Base-by-base conservation (phyloP, 2,888 invertebrate genomes). In the Leptopterna dolabrata region DNA sequence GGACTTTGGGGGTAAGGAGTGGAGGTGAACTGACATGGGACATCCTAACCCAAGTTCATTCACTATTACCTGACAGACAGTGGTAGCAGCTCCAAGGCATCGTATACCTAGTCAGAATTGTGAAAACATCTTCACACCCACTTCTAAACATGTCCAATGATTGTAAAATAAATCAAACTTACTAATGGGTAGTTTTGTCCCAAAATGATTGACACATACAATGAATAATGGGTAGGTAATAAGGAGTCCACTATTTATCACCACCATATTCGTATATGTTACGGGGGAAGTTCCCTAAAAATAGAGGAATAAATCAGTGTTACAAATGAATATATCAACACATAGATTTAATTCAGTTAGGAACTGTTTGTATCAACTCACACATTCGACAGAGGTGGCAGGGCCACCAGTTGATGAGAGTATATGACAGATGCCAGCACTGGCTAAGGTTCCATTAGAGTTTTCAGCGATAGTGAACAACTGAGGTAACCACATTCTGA, bases 401-500 rank as follows among this genome's bases (percentile, higher is more conserved):
- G 71, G 7, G 16, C 16, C 11, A 16, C 71, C 27, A 13, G 71
- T 30, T 27, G 27, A 14, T 30, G 27, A 27, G 16, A 71, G 71
- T 14, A 71, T 71, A 1, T 71, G 27, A 71, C 71, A 71, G 27
- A 71, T 30, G 0, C 71, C 51, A 51, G 51, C 51, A n/a, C n/a
- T n/a, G n/a, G 6, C n/a, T 6, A 51, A n/a, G 16, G 51, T 51
- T 16, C n/a, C 16, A 19, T 51, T 51, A 0, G 51, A 16, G 51
- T 51, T 51, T 55, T 71, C 71, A 27, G 71, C 71, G 2, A 30
- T 30, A 4, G 95, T 94, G 89, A 97, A 97, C 24, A 97, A 93
- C 91, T 97, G 96, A 0, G 97, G 97, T 90, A 97, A 93, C 97
- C 97, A 97, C 47, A 97, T 93, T 19, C 97, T 95, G 55, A 97